These are phyloP conservation scores for Macaria liturata DNA, from an alignment of 2,888 invertebrate genomes.

Conservation along the genomic window DNA sequence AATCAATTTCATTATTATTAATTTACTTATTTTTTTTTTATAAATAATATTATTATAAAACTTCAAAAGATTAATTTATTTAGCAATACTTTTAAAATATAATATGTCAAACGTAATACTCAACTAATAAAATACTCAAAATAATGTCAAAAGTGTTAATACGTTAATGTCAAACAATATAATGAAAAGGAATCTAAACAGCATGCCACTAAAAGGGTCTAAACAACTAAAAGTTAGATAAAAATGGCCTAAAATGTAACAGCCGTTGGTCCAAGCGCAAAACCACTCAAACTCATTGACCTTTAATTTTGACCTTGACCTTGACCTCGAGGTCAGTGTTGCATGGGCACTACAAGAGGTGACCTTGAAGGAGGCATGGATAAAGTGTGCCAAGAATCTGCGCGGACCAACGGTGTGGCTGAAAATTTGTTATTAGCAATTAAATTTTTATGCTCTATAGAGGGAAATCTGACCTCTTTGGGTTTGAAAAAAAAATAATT, in stretches of 20 bases:
- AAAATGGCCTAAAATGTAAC: constrained; percentile 38
- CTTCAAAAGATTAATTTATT: not conserved
- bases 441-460: not conserved
- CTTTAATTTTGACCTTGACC: constrained; percentile 44
- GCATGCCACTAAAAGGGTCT: constrained; percentile 42
- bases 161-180: constrained; percentile 38
- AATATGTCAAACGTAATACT: constrained; percentile 3
- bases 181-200: constrained; percentile 39
- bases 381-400: constrained; percentile 80
- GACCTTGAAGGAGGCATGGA: constrained; percentile 80
- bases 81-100: constrained; percentile 7
- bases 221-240: constrained; percentile 11
- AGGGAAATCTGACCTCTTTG: constrained; percentile 12
- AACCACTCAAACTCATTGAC: constrained; percentile 35
- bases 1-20: too few species aligned
- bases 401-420: constrained; percentile 82
- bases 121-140: constrained; percentile 17
- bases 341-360: constrained; percentile 67
- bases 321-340: constrained; percentile 57
- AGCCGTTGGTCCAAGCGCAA: constrained; percentile 79
- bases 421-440: constrained; percentile 44
- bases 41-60: not conserved
- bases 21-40: not conserved
- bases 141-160: constrained; percentile 19
- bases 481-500: not conserved